Percentiles rank a stretch among this genome's conserved stretches.
phyloP scores from a whole-genome alignment of 2,888 invertebrate species.

The Hipparchia semele region DNA sequence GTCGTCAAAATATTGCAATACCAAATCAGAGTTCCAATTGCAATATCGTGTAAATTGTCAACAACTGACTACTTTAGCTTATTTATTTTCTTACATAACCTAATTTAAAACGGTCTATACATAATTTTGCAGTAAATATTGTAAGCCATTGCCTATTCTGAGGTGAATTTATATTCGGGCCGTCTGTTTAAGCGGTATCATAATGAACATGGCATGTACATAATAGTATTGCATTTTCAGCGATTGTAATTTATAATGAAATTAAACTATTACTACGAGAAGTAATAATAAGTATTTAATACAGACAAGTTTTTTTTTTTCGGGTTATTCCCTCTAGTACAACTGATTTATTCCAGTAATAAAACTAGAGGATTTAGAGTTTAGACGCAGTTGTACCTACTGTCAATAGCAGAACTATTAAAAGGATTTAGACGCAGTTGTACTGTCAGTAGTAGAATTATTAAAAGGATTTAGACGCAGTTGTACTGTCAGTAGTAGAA shows the following conservation, averaged over 20 bases:
- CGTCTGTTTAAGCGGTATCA: constrained; percentile 21
- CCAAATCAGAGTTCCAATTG: neutral
- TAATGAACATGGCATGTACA: constrained; percentile 9
- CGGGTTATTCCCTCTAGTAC: too few species aligned
- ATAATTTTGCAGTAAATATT: constrained; percentile 19
- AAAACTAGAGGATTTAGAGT: too few species aligned
- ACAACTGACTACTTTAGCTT: constrained; percentile 11
- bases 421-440: too few species aligned
- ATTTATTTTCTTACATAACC: constrained; percentile 15
- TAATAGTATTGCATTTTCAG: constrained; percentile 9
- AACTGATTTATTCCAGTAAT: too few species aligned
- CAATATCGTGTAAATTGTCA: constrained; percentile 13
- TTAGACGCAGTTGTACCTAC: too few species aligned
- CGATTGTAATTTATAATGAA: constrained; percentile 8
- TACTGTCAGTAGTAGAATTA: too few species aligned
- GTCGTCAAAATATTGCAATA: neutral
- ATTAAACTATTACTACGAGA: neutral
- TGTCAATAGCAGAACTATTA: too few species aligned
- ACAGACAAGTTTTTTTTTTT: neutral
- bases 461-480: too few species aligned
- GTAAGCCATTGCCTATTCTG: constrained; percentile 17
- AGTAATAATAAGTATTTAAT: neutral
- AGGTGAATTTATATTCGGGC: constrained; percentile 24
- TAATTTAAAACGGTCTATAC: constrained; percentile 12
- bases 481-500: too few species aligned